phyloP scores from a whole-genome alignment of 2,888 invertebrate species.

The Agrochola lychnidis region DNA sequence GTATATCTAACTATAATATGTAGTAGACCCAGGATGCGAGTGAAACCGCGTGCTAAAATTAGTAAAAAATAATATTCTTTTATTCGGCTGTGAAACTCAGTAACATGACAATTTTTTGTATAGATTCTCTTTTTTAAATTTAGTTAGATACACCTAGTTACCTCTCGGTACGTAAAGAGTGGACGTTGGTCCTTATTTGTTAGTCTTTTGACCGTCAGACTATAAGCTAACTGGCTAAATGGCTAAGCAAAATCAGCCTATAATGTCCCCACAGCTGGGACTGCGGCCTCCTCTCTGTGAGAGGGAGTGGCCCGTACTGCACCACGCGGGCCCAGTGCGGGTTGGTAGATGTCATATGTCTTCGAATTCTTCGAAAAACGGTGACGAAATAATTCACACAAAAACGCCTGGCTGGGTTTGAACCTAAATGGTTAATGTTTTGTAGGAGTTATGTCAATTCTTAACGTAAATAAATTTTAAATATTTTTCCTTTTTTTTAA shows the following conservation, averaged over 20 bases:
- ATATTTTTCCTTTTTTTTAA: constrained; percentile 6
- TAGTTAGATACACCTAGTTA: constrained; percentile 29
- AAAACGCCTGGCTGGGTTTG: too few relatives aligned
- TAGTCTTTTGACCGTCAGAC: constrained; percentile 8
- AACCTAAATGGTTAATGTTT: neutral
- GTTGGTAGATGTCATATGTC: too few relatives aligned
- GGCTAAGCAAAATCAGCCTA: too few relatives aligned
- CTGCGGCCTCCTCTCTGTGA: too few relatives aligned
- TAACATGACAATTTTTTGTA: constrained; percentile 45
- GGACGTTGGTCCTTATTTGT: constrained; percentile 12
- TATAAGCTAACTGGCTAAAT: neutral
- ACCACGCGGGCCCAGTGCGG: too few relatives aligned
- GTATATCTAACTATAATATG: neutral
- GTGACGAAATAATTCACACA: too few relatives aligned
- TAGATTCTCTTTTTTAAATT: constrained; percentile 22
- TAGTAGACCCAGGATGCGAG: neutral
- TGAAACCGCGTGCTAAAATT: neutral
- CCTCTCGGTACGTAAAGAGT: constrained; percentile 24
- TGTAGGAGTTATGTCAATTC: neutral
- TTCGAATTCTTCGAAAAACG: too few relatives aligned
- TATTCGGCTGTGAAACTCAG: constrained; percentile 32
- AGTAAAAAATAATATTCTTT: neutral
- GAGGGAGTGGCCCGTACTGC: too few relatives aligned
- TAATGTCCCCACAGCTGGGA: too few relatives aligned
- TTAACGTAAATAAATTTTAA: neutral